These are phyloP conservation scores for Lacanobia oleracea DNA, from an alignment of 2,888 invertebrate species.

Conservation along the genomic window DNA sequence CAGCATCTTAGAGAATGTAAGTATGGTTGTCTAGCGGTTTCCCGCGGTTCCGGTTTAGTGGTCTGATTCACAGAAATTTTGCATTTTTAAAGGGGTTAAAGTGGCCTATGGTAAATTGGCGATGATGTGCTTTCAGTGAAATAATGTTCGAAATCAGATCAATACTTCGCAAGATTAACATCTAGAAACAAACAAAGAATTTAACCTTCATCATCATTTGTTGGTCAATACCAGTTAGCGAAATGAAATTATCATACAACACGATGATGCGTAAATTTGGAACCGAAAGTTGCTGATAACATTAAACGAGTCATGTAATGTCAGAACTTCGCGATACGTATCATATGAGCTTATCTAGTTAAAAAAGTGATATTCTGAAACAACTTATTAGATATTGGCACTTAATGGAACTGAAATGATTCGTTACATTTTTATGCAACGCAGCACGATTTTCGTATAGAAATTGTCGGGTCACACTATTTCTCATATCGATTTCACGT, in stretches of 20 bases:
- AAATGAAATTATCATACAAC: background rate
- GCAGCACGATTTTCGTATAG: background rate
- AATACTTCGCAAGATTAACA: background rate
- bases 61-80: background rate
- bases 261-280: background rate
- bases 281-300: background rate
- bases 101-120: background rate
- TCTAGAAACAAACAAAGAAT: background rate
- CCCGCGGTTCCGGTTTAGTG: background rate
- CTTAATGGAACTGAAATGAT: too few relatives aligned
- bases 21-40: conserved; percentile 59
- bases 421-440: background rate
- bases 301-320: background rate
- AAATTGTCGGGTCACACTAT: background rate
- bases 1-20: conserved; percentile 92
- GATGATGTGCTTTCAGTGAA: background rate
- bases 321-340: background rate
- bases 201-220: background rate
- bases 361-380: background rate
- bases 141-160: background rate
- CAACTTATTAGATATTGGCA: background rate
- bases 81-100: background rate
- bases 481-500: background rate
- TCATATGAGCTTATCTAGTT: background rate
- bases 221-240: background rate